These are phyloP conservation scores for Festucalex cinctus DNA, from an alignment of 2,113 vertebrate species.

Conservation along the genomic window DNA sequence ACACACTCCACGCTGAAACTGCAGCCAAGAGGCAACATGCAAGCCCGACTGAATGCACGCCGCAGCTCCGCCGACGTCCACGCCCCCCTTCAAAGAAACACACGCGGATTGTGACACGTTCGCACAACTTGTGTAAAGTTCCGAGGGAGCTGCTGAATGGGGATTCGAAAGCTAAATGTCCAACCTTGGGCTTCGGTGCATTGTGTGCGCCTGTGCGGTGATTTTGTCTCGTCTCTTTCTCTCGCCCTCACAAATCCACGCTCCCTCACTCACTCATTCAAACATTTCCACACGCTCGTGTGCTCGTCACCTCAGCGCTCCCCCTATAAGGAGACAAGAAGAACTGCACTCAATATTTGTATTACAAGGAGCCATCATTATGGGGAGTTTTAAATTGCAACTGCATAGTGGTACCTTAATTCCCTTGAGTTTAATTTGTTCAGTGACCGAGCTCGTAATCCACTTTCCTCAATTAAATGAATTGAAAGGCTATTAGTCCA, in stretches of 20 bases:
- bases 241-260: background rate
- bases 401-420: too few species aligned
- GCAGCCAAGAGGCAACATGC: slow-evolving; percentile 52
- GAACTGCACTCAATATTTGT: slow-evolving; percentile 30
- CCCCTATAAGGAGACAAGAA: slow-evolving; percentile 43
- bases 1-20: slow-evolving; percentile 27
- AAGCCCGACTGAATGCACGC: slow-evolving; percentile 9
- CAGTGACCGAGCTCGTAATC: too few species aligned
- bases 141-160: background rate
- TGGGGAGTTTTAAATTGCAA: background rate
- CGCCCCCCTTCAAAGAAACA: slow-evolving; percentile 56
- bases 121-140: slow-evolving; percentile 54
- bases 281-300: slow-evolving; percentile 38
- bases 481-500: too few species aligned
- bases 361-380: background rate
- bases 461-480: too few species aligned
- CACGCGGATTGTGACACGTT: slow-evolving; percentile 49
- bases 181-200: background rate
- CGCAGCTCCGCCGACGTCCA: slow-evolving; percentile 54
- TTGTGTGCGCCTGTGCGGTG: slow-evolving; percentile 1
- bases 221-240: slow-evolving; percentile 21
- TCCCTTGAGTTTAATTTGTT: too few species aligned
- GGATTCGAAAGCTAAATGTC: background rate
- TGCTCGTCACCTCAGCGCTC: slow-evolving; percentile 14
- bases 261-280: slow-evolving; percentile 53